A percentile compares a stretch with the other conserved stretches of the same genome.
phyloP scores from a whole-genome alignment of 2,888 invertebrate species.

The Epirrita christyi region DNA sequence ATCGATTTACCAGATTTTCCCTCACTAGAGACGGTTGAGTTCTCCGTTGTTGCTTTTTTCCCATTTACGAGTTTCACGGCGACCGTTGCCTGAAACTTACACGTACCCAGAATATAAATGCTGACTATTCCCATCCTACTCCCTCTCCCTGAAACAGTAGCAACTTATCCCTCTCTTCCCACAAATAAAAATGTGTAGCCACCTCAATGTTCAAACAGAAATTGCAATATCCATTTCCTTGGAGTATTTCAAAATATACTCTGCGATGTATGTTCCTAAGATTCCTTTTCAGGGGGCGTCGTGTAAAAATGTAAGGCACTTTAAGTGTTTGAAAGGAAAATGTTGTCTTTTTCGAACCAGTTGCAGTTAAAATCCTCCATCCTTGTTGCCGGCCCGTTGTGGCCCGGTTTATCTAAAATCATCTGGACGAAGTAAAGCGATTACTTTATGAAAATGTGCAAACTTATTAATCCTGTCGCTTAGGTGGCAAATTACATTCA shows the following conservation, averaged over 20 bases:
- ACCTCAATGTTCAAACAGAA: slow-evolving; percentile 77
- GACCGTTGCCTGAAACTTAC: slow-evolving; percentile 85
- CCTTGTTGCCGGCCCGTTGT: slow-evolving; percentile 73
- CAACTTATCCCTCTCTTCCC: slow-evolving; percentile 65
- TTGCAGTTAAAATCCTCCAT: slow-evolving; percentile 80
- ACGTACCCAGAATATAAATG: slow-evolving; percentile 85
- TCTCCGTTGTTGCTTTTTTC: slow-evolving; percentile 84
- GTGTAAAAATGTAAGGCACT: slow-evolving; percentile 51
- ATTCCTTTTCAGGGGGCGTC: slow-evolving; percentile 43
- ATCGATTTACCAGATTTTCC: slow-evolving; percentile 59
- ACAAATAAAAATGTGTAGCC: slow-evolving; percentile 83
- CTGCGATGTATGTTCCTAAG: slow-evolving; percentile 45
- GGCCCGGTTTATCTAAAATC: slow-evolving; percentile 76
- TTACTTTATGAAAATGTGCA: slow-evolving; percentile 78
- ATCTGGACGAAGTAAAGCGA: slow-evolving; percentile 80
- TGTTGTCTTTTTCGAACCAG: slow-evolving; percentile 83
- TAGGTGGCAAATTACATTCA: slow-evolving; percentile 54
- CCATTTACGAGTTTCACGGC: slow-evolving; percentile 85
- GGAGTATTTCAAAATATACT: slow-evolving; percentile 52
- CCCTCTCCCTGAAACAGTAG: slow-evolving; percentile 45
- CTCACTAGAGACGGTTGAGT: slow-evolving; percentile 79
- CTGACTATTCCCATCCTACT: slow-evolving; percentile 64
- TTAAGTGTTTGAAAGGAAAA: slow-evolving; percentile 60
- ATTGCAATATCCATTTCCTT: slow-evolving; percentile 72
- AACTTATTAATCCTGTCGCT: slow-evolving; percentile 71